Evolutionary conservation across 2,113 vertebrate genomes (phyloP), one percentile per base, ranked within the genome.

Genomic region (Elephas maximus): DNA sequence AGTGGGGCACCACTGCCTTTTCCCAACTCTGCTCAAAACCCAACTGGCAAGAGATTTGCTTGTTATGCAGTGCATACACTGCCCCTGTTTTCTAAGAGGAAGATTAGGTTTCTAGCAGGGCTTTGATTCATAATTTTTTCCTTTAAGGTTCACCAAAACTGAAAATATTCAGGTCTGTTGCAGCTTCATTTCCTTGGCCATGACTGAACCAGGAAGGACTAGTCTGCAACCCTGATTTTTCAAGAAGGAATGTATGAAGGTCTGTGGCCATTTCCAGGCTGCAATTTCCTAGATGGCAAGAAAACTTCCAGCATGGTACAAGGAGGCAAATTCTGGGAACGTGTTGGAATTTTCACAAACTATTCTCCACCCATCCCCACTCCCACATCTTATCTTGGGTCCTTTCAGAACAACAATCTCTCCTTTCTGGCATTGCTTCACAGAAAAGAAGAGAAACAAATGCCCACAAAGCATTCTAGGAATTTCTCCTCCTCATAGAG

Each of bases 381-480:
- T 37, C 51, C 57, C n/a, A 37, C n/a, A 23, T 53, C 37, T 73
- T 78, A 77, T 88, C 67, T 91, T 30, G 62, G 45, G 77, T 48
- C 14, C n/a, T 45, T 93, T 93, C 30, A 84, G 77, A 77, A 57
- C 89, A 94, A 89, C 37, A 62, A 33, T 44, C 57, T 92, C 21
- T 91, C 44, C 11, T 86, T 37, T 81, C 44, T 92, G 48, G 10
- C 37, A 83, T 63, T 26, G n/a, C 41, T 48, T 83, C 41, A 82
- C 67, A 95, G 30, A 88, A 73, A 95, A 95, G 44, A 95, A 67
- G 73, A 74, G 92, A 89, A 87, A 87, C 65, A 82, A 93, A 73
- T 45, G 67, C 37, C 62, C 28, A 15, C 2, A 60, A 78, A 51
- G 53, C 48, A 93, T 63, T 82, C 53, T 94, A 41, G 78, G 95